These are phyloP conservation scores for Ectemnius cavifrons DNA, from an alignment of 2,888 invertebrate genomes.

Conservation along the genomic window DNA sequence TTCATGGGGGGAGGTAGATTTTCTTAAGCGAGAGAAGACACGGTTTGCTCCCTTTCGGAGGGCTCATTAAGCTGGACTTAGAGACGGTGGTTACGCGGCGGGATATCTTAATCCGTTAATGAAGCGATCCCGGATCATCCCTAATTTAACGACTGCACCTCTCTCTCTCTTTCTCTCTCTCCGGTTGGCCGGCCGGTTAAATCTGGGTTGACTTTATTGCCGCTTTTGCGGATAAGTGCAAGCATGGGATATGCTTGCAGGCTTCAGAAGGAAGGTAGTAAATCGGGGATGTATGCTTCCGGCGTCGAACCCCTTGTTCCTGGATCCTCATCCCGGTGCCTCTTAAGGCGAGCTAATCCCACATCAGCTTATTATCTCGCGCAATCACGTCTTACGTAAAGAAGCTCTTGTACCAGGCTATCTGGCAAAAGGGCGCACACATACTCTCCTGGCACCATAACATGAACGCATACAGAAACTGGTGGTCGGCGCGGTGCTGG, in stretches of 20 bases:
- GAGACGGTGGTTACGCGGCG: constrained; percentile 31
- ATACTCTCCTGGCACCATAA: no score
- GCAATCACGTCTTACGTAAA: no score
- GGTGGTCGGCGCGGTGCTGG: constrained; percentile 5
- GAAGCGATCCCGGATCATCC: constrained; percentile 39
- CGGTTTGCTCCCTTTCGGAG: constrained; percentile 20
- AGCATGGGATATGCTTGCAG: neutral
- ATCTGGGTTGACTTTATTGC: constrained; percentile 14
- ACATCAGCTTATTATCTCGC: no score
- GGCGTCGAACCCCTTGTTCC: no score
- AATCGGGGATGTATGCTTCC: no score
- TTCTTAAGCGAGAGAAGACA: neutral
- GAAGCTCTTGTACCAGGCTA: no score
- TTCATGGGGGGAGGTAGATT: no score
- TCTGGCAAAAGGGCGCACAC: no score
- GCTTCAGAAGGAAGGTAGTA: no score
- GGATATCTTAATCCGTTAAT: constrained; percentile 54
- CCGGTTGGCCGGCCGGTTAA: constrained; percentile 8
- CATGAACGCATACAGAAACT: neutral
- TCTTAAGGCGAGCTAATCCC: no score
- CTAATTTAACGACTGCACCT: constrained; percentile 40
- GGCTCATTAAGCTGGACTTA: constrained; percentile 48
- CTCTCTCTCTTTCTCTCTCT: constrained; percentile 18
- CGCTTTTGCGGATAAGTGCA: constrained; percentile 13
- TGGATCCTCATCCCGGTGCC: no score